Evolutionary conservation across 2,113 vertebrate species (phyloP), one percentile per base, ranked within the genome.

Genomic region (Microcebus griseorufus): DNA sequence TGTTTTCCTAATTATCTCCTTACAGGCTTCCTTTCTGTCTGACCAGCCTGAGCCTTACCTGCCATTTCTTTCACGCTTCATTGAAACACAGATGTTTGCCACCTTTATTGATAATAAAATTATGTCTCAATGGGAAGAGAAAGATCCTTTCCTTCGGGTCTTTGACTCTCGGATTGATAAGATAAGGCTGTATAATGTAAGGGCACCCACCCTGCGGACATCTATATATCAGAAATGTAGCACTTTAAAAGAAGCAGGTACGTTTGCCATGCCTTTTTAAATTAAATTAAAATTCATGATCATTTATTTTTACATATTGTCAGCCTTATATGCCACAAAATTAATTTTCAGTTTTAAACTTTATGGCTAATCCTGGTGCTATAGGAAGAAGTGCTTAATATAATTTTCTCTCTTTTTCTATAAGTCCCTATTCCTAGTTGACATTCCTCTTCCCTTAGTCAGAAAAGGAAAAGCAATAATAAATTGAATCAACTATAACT

Each of bases 1-100:
- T 12, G 95, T 65, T 32, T 96, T 73, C 53, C 83, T 86, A 65
- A 90, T 97, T 98, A 80, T 98, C 96, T 97, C 96, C 8, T 98
- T 99, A 75, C 98, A 99, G 99, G 99, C 99, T 94, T 99, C 99
- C 73, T 99, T 99, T 98, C 99, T 99, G 94, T 99, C 99, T 10
- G 99, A 99, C 98, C 99, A 99, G 96, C 99, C 99, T 0, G 99
- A 99, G 76, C 98, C 99, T 86, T 99, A 99, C 97, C 98, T 99
- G 97, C 99, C 99, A 79, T 99, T 99, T 98, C 99, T 99, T 94
- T 99, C 99, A 16, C 99, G 99, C 97, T 99, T 99, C 98, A 99
- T 99, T 78, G 99, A 99, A 98, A 99, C 99, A 4, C 99, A 99
- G 98, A 99, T 99, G 99, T 99, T 99, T 98, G 99, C 99, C 90